These are phyloP conservation scores for Leucoma salicis DNA, from an alignment of 2,888 invertebrate species.

Conservation along the genomic window DNA sequence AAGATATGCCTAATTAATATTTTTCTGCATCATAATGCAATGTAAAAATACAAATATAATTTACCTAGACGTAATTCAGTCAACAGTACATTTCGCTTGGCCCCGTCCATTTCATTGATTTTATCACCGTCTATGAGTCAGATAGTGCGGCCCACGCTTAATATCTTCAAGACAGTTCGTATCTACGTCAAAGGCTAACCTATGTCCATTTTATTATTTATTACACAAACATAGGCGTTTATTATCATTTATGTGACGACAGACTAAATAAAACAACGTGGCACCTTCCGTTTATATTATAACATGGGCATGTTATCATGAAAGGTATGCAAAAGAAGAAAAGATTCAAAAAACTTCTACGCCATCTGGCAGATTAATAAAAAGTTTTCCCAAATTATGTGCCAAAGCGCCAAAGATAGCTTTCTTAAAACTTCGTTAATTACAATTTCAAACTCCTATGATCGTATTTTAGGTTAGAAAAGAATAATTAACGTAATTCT, in stretches of 20 bases:
- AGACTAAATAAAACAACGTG: no score
- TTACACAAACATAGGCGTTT: background rate
- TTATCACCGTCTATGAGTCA: background rate
- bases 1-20: no score
- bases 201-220: background rate
- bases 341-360: no score
- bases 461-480: background rate
- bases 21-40: no score
- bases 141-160: background rate
- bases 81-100: background rate
- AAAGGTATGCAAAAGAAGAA: no score
- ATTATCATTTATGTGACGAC: background rate
- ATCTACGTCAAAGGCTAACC: background rate
- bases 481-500: no score
- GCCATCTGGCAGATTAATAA: background rate
- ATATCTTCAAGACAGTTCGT: background rate
- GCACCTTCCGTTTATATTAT: no score
- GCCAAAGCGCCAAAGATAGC: background rate
- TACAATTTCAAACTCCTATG: slow-evolving; percentile 1
- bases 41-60: no score
- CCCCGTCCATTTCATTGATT: background rate
- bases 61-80: background rate
- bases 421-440: background rate
- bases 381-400: background rate
- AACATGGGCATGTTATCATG: no score